A percentile compares a stretch with the other conserved stretches of the same genome.
Evolutionary conservation across 2,888 invertebrate species (phyloP).

Genomic region (Margaritifera margaritifera): DNA sequence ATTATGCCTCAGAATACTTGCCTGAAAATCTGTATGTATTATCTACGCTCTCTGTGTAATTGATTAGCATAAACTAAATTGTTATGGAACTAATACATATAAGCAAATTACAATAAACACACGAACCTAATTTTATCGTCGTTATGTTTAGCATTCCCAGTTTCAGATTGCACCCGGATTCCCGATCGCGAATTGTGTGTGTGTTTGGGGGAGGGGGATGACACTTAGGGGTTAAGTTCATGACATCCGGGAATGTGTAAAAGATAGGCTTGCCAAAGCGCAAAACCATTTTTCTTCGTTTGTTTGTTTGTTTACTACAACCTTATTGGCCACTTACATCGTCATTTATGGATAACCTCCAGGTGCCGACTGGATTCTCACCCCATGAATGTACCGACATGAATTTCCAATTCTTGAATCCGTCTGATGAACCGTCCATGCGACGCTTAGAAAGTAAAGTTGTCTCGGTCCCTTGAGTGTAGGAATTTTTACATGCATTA

Average conservation of each 20-base stretch:
- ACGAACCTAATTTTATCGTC: too few species aligned
- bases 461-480: slow-evolving; percentile 61
- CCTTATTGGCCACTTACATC: slow-evolving; percentile 13
- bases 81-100: too few species aligned
- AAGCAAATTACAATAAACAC: too few species aligned
- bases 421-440: slow-evolving; percentile 81
- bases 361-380: slow-evolving; percentile 81
- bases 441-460: slow-evolving; percentile 81
- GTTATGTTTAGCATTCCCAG: too few species aligned
- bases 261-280: too few species aligned
- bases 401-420: slow-evolving; percentile 88
- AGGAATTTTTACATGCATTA: background rate
- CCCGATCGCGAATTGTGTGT: too few species aligned
- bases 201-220: too few species aligned
- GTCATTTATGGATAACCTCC: slow-evolving; percentile 60
- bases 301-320: background rate
- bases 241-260: too few species aligned
- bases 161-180: too few species aligned
- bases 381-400: slow-evolving; percentile 95
- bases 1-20: too few species aligned
- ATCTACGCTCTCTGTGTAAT: background rate
- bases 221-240: too few species aligned
- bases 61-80: background rate
- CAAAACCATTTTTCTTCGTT: too few species aligned
- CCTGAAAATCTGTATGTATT: background rate